phyloP scores from a whole-genome alignment of 2,113 vertebrate species.

The Petaurus breviceps region DNA sequence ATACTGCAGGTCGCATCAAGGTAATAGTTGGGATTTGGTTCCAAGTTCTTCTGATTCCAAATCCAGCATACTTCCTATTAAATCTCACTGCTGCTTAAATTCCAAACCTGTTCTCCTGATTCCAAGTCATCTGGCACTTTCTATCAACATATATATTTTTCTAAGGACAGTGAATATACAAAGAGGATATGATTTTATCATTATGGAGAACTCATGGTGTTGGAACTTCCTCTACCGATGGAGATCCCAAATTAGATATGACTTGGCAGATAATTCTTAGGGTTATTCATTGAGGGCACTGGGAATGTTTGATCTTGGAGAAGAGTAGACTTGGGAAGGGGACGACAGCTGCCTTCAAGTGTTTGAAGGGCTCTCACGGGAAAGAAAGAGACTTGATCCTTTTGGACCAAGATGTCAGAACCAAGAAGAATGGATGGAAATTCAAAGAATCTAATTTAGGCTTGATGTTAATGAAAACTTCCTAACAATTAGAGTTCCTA shows the following conservation, averaged over 20 bases:
- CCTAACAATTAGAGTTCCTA: background rate
- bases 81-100: background rate
- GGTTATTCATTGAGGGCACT: background rate
- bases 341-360: background rate
- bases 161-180: background rate
- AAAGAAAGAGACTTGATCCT: background rate
- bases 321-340: background rate
- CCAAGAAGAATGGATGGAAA: background rate
- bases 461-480: background rate
- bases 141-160: background rate
- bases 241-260: background rate
- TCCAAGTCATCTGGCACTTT: background rate
- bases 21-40: background rate
- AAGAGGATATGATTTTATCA: background rate
- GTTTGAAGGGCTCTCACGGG: background rate
- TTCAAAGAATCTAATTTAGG: background rate
- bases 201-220: background rate
- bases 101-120: background rate
- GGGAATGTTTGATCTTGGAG: background rate
- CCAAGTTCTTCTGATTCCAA: background rate
- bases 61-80: background rate
- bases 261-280: background rate
- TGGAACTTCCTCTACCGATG: background rate
- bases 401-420: background rate
- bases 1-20: background rate